Base-by-base conservation (phyloP, 2,888 invertebrate genomes). In the Melitaea athalia region DNA sequence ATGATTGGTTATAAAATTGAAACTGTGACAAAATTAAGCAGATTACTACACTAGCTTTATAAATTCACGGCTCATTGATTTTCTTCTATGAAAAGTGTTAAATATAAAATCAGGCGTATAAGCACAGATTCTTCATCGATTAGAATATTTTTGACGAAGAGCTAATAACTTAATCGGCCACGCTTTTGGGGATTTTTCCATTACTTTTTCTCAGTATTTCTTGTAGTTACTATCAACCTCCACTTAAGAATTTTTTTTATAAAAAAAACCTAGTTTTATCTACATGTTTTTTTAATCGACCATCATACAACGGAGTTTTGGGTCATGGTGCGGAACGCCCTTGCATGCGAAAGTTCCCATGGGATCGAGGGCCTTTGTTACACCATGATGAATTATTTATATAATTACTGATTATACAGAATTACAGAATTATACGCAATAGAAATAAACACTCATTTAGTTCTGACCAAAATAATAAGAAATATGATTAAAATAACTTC, bases 261-360 rank as follows among this genome's bases (percentile, higher is more conserved):
- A 38, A 38, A 38, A 49, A n/a, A 3, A 12, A 38, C 12, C 50
- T 65, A 65, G 49, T 65, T 12, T 65, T 65, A 59, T 43, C 12
- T 49, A 38, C 33, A 33, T 65, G 45, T 65, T 47, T 53, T 47
- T 53, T 53, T 60, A 45, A 65, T 17, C 57, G 64, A 57, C 65
- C 24, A 15, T 57, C 12, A 17, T 42, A 52, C 31, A 38, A 50
- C 52, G 60, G 61, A 63, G 69, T 71, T 70, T 59, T 63, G 59
- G 72, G 52, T 49, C 70, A 70, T 72, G 72, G 75, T 70, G 78
- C 76, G 79, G 77, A 78, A 77, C 77, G 76, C 77, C 78, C 77
- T 75, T 75, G 75, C 72, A 74, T 77, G 78, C 74, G 78, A 78
- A 78, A 70, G 74, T 78, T 78, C 78, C 77, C 78, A 78, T 75